These are phyloP conservation scores for Cephonodes hylas DNA, from an alignment of 2,888 invertebrate species.

Conservation along the genomic window DNA sequence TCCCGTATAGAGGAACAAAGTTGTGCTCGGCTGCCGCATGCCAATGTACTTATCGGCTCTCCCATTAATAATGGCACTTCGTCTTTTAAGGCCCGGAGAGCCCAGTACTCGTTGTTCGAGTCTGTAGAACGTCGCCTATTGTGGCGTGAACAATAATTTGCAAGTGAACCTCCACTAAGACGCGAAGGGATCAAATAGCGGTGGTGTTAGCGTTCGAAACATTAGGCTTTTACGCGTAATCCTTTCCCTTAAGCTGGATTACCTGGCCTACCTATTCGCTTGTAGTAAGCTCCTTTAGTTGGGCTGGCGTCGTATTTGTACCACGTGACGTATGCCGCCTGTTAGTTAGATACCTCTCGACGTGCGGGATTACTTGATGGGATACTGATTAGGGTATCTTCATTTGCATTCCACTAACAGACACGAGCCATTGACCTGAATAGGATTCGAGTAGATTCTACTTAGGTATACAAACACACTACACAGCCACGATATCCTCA, in stretches of 20 bases:
- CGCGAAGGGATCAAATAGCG: slow-evolving; percentile 62
- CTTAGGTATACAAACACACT: no score
- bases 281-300: slow-evolving; percentile 58
- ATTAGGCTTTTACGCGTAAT: slow-evolving; percentile 70
- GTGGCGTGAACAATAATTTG: slow-evolving; percentile 65
- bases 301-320: slow-evolving; percentile 59
- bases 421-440: not conserved
- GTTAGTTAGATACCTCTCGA: slow-evolving; percentile 19
- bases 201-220: slow-evolving; percentile 51
- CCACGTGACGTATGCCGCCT: slow-evolving; percentile 35
- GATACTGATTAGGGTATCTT: not conserved
- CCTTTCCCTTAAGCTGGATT: slow-evolving; percentile 71
- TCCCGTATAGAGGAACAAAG: slow-evolving; percentile 45
- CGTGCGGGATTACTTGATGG: slow-evolving; percentile 2
- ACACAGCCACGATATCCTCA: no score
- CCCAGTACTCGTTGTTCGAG: slow-evolving; percentile 45
- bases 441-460: no score
- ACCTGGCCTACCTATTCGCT: slow-evolving; percentile 63
- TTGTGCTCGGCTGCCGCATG: slow-evolving; percentile 37
- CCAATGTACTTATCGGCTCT: slow-evolving; percentile 44
- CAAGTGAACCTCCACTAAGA: slow-evolving; percentile 55
- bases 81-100: slow-evolving; percentile 51
- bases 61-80: slow-evolving; percentile 56
- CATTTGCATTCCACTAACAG: not conserved
- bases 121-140: slow-evolving; percentile 43